A percentile compares a stretch with the other conserved stretches of the same genome.
These are phyloP conservation scores for Zelleria hepariella DNA, from an alignment of 2,888 invertebrate genomes.

Conservation along the genomic window DNA sequence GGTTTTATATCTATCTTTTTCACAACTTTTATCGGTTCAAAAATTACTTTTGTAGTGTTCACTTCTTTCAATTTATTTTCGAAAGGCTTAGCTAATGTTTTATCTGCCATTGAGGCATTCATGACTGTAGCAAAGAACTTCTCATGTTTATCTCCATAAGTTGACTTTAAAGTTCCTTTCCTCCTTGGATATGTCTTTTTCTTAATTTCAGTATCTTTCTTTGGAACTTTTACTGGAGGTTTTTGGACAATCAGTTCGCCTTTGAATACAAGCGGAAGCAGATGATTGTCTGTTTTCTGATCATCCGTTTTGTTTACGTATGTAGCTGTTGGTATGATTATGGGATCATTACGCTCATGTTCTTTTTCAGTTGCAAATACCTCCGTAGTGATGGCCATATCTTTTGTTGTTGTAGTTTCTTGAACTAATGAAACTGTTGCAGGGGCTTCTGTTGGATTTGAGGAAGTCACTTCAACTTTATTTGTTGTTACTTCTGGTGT, in stretches of 20 bases:
- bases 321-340: conserved; percentile 43
- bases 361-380: not conserved
- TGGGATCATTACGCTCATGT: conserved; percentile 30
- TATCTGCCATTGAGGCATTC: conserved; percentile 7
- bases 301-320: conserved; percentile 26
- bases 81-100: not conserved
- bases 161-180: conserved; percentile 64
- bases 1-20: not conserved
- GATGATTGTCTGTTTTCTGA: conserved; percentile 38
- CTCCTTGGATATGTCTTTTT: conserved; percentile 54
- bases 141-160: conserved; percentile 64
- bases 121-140: conserved; percentile 37
- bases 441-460: conserved; percentile 8
- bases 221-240: conserved; percentile 27
- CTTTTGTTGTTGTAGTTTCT: conserved; percentile 7
- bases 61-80: not conserved
- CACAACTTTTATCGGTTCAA: not conserved
- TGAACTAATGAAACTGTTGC: not conserved
- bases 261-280: conserved; percentile 35
- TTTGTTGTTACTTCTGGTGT: conserved; percentile 7
- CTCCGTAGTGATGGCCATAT: conserved; percentile 7
- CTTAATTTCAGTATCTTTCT: conserved; percentile 39
- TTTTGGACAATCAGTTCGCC: conserved; percentile 51
- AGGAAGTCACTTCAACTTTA: conserved; percentile 7
- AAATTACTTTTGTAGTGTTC: not conserved